phyloP scores from a whole-genome alignment of 2,113 vertebrate genomes.

The Platichthys stellatus region DNA sequence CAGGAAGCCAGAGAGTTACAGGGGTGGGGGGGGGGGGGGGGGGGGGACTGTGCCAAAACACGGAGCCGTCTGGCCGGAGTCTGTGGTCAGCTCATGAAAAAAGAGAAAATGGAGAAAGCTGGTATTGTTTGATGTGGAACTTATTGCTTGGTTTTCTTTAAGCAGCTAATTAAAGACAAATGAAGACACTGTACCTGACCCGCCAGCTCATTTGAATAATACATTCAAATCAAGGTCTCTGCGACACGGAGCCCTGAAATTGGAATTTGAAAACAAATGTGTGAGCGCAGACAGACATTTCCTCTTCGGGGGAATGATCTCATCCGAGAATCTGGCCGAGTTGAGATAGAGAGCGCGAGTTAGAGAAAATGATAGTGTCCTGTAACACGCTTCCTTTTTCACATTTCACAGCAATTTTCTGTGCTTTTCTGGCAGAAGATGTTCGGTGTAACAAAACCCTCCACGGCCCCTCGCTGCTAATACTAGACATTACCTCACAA shows the following conservation, averaged over 20 bases:
- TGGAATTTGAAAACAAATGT: slow-evolving; percentile 35
- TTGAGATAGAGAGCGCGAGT: slow-evolving; percentile 4
- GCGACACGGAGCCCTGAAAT: not conserved
- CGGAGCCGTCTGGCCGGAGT: slow-evolving; percentile 79
- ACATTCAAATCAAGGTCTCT: not conserved
- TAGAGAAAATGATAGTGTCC: slow-evolving; percentile 35
- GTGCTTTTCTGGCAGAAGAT: slow-evolving; percentile 53
- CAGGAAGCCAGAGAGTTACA: slow-evolving; percentile 73
- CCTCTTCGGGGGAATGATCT: slow-evolving; percentile 39
- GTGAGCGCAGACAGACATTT: slow-evolving; percentile 23
- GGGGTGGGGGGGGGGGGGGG: slow-evolving; percentile 36
- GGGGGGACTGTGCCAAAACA: slow-evolving; percentile 66
- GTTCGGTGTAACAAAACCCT: slow-evolving; percentile 54
- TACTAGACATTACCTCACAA: slow-evolving; percentile 80
- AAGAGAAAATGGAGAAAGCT: slow-evolving; percentile 34
- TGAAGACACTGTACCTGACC: slow-evolving; percentile 13
- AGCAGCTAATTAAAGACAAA: slow-evolving; percentile 13
- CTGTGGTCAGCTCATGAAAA: slow-evolving; percentile 80
- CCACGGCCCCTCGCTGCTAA: slow-evolving; percentile 45
- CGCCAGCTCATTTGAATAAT: not conserved
- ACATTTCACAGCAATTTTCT: slow-evolving; percentile 57
- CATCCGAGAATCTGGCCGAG: slow-evolving; percentile 38
- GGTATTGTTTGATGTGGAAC: slow-evolving; percentile 51
- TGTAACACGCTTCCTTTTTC: slow-evolving; percentile 45
- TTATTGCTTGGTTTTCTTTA: not conserved